Evolutionary conservation across 2,888 invertebrate genomes (phyloP).

Genomic region (Alcis repandata): DNA sequence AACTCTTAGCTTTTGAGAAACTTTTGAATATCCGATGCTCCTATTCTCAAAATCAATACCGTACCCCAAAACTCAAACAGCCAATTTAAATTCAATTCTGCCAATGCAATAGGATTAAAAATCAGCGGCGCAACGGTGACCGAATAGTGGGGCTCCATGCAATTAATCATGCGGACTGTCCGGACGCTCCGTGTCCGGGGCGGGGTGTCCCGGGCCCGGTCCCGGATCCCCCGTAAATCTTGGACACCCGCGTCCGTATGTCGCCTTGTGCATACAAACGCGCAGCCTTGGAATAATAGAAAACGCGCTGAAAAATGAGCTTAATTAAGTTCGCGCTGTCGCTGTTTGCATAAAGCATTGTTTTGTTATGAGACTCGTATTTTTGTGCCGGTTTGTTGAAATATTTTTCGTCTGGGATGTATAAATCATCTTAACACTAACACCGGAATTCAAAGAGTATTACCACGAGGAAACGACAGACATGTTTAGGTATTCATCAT

Average conservation of each 20-base stretch:
- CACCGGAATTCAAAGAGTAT: too few relatives aligned
- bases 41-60: slow-evolving; percentile 31
- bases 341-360: slow-evolving; percentile 43
- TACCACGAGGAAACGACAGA: too few relatives aligned
- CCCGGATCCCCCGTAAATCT: slow-evolving; percentile 69
- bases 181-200: slow-evolving; percentile 33
- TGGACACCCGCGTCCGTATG: slow-evolving; percentile 70
- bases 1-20: background rate
- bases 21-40: background rate
- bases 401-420: slow-evolving; percentile 7
- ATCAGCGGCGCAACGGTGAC: slow-evolving; percentile 54
- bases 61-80: slow-evolving; percentile 35
- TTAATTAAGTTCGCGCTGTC: slow-evolving; percentile 53
- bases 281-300: slow-evolving; percentile 59
- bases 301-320: slow-evolving; percentile 61
- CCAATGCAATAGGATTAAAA: slow-evolving; percentile 67
- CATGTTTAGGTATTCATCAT: too few relatives aligned
- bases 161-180: slow-evolving; percentile 75
- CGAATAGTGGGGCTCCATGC: slow-evolving; percentile 59
- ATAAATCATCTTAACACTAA: slow-evolving; percentile 5
- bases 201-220: slow-evolving; percentile 50
- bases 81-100: slow-evolving; percentile 61
- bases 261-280: slow-evolving; percentile 69
- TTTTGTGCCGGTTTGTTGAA: slow-evolving; percentile 14
- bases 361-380: slow-evolving; percentile 24